These are phyloP conservation scores for Thera britannica DNA, from an alignment of 2,888 invertebrate species.

Conservation along the genomic window DNA sequence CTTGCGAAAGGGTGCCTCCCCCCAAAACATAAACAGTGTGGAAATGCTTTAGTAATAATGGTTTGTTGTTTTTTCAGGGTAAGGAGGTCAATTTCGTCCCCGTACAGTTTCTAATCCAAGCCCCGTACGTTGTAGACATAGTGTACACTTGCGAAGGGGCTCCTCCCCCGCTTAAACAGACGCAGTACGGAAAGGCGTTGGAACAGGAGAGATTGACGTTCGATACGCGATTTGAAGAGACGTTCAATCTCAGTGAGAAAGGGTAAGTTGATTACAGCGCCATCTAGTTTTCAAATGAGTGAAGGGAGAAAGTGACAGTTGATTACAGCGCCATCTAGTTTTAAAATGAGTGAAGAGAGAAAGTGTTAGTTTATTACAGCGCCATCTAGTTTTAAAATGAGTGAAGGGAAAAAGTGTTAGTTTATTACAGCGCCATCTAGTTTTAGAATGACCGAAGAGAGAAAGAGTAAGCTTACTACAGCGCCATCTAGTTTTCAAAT, in stretches of 20 bases:
- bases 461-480: too few species aligned
- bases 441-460: too few species aligned
- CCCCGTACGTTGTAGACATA: slow-evolving; percentile 93
- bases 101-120: slow-evolving; percentile 89
- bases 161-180: slow-evolving; percentile 84
- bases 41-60: slow-evolving; percentile 45
- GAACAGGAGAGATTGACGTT: slow-evolving; percentile 86
- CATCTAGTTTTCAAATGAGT: too few species aligned
- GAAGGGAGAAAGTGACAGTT: too few species aligned
- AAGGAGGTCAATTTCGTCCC: slow-evolving; percentile 88
- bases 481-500: too few species aligned
- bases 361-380: too few species aligned
- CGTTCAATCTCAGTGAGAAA: slow-evolving; percentile 90
- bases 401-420: too few species aligned
- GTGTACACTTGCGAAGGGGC: slow-evolving; percentile 91
- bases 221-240: slow-evolving; percentile 91
- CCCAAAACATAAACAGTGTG: slow-evolving; percentile 87
- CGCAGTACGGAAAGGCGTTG: slow-evolving; percentile 87
- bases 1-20: slow-evolving; percentile 88
- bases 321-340: too few species aligned
- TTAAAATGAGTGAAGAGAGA: too few species aligned
- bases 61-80: too few species aligned
- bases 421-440: too few species aligned
- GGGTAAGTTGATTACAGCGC: slow-evolving; percentile 74
- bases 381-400: too few species aligned